Evolutionary conservation across 2,797 vertebrate genomes (phyloP).

Genomic region (Gymnocypris eckloni): DNA sequence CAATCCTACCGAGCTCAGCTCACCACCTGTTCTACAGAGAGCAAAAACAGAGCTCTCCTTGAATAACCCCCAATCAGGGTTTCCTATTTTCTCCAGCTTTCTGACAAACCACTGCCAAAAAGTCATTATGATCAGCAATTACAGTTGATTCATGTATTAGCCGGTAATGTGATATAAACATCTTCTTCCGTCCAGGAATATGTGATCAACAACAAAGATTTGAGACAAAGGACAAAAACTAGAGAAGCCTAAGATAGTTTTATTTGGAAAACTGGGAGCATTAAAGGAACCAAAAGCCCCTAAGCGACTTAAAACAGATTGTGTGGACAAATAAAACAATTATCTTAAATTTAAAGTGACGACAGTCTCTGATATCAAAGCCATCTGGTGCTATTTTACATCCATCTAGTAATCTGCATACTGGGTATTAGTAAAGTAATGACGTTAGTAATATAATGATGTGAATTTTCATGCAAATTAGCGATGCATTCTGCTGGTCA

Average conservation of each 20-base stretch:
- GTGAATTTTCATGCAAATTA: conserved; percentile 39
- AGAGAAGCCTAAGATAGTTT: neutral
- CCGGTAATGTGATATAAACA: neutral
- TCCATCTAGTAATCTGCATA: conserved; percentile 15
- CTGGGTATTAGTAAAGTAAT: conserved; percentile 10
- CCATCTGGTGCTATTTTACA: conserved; percentile 31
- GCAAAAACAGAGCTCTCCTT: conserved; percentile 36
- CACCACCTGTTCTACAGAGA: conserved; percentile 64
- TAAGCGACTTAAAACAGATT: conserved; percentile 18
- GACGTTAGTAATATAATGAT: conserved; percentile 27
- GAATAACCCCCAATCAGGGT: conserved; percentile 41
- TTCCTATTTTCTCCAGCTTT: conserved; percentile 28
- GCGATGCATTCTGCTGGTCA: neutral
- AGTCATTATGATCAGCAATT: conserved; percentile 4
- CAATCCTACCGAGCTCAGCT: conserved; percentile 43
- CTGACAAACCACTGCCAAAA: conserved; percentile 31
- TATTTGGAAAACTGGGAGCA: neutral
- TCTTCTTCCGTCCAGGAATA: conserved; percentile 9
- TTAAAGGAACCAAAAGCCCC: neutral
- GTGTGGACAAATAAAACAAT: conserved; percentile 16
- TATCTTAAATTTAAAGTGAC: conserved; percentile 3
- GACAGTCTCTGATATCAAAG: conserved; percentile 4
- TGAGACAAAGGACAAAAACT: neutral
- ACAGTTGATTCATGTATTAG: conserved; percentile 1
- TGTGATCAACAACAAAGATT: neutral